Conservation (phyloP, 2,888 invertebrate species). For the Polymixis lichenea region DNA sequence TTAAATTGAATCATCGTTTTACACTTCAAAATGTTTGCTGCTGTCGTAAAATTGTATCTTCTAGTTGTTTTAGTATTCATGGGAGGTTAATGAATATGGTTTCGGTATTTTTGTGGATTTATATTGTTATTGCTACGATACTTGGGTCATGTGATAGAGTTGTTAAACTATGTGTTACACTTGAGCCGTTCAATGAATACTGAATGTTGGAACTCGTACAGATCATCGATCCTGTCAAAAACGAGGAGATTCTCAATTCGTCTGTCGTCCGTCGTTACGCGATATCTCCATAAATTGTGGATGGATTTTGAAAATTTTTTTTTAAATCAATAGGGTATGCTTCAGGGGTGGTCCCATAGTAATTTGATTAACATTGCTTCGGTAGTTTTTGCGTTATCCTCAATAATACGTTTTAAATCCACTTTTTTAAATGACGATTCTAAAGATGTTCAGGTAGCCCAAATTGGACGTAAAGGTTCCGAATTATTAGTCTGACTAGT, state of each 20-base stretch:
- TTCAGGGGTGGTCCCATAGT: no score
- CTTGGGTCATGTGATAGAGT: not conserved
- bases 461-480: not conserved
- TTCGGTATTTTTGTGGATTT: conserved; percentile 8
- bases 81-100: conserved; percentile 23
- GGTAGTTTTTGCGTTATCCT: no score
- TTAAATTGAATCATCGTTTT: conserved; percentile 66
- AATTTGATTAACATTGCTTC: no score
- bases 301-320: no score
- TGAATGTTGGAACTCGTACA: not conserved
- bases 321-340: no score
- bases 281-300: no score
- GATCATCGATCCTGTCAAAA: not conserved
- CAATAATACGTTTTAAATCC: no score
- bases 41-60: conserved; percentile 46
- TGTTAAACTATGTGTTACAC: conserved; percentile 15
- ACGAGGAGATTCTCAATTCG: no score
- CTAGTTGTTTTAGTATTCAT: conserved; percentile 46
- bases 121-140: not conserved
- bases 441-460: not conserved
- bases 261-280: no score
- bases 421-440: not conserved
- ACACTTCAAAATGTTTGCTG: conserved; percentile 62
- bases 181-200: not conserved
- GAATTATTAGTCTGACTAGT: not conserved